A percentile compares a stretch with the other conserved stretches of the same genome.
These are phyloP conservation scores for Sarcophaga variegata DNA, from an alignment of 2,888 invertebrate species.

Conservation along the genomic window DNA sequence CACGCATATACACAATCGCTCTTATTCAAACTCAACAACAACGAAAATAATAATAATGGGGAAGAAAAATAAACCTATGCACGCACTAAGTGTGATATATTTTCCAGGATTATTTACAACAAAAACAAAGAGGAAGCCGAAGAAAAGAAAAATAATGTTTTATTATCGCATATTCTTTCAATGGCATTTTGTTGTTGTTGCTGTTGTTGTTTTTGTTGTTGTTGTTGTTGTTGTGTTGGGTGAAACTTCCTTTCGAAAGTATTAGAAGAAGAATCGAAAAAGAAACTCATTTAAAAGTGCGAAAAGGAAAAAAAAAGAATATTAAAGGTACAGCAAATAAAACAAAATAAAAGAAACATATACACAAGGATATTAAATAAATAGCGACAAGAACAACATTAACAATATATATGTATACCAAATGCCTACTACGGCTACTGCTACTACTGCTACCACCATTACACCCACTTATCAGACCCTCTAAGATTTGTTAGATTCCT, in stretches of 20 bases:
- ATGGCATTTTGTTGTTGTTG: constrained; percentile 43
- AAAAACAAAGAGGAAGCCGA: neutral
- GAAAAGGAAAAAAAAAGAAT: constrained; percentile 60
- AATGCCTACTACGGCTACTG: constrained; percentile 4
- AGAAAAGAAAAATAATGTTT: constrained; percentile 61
- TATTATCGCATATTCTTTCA: constrained; percentile 64
- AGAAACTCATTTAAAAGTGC: constrained; percentile 67
- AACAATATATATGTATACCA: constrained; percentile 23
- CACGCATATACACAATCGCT: constrained; percentile 22
- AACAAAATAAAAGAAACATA: constrained; percentile 41
- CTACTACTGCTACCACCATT: neutral
- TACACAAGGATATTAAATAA: constrained; percentile 56
- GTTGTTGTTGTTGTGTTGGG: constrained; percentile 50
- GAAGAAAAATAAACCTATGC: constrained; percentile 64
- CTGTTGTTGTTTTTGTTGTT: constrained; percentile 20
- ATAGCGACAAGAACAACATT: constrained; percentile 44
- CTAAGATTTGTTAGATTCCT: constrained; percentile 16
- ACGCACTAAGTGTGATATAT: constrained; percentile 82
- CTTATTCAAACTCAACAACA: constrained; percentile 36
- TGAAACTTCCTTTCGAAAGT: constrained; percentile 42
- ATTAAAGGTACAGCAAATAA: constrained; percentile 65
- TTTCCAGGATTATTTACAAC: constrained; percentile 81
- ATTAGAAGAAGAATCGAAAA: constrained; percentile 56
- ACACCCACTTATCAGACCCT: constrained; percentile 3
- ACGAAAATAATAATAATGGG: constrained; percentile 23